phyloP scores from a whole-genome alignment of 2,797 vertebrate species.

The Masticophis lateralis region DNA sequence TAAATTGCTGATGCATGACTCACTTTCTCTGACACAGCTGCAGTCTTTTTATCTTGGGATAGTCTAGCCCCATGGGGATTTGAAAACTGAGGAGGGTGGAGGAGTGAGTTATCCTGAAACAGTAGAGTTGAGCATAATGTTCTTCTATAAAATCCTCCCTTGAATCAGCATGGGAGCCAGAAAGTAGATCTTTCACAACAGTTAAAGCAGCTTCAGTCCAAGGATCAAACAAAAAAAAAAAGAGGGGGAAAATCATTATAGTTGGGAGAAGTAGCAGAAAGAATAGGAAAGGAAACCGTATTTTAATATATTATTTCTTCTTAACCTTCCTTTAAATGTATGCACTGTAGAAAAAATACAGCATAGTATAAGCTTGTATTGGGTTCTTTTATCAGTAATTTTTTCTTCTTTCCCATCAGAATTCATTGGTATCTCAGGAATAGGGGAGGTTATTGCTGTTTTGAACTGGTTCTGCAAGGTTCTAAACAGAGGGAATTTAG shows the following conservation, averaged over 20 bases:
- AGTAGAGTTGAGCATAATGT: constrained; percentile 15
- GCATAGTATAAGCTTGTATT: background rate
- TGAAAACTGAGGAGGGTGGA: constrained; percentile 25
- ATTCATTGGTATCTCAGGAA: background rate
- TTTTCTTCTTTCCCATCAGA: background rate
- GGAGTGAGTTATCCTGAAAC: background rate
- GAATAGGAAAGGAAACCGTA: background rate
- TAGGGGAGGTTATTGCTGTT: background rate
- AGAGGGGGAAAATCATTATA: accelerated
- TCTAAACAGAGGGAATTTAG: background rate
- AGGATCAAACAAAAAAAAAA: background rate
- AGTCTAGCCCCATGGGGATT: constrained; percentile 54
- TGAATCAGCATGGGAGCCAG: background rate
- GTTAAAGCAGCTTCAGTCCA: background rate
- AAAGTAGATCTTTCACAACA: background rate
- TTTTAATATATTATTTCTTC: background rate
- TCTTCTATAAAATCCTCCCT: constrained; percentile 1
- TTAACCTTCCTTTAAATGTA: background rate
- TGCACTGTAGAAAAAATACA: background rate
- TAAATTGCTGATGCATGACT: constrained; percentile 74
- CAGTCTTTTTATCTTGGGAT: constrained; percentile 66
- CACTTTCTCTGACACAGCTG: constrained; percentile 70
- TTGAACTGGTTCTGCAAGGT: no score
- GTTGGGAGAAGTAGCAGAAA: background rate
- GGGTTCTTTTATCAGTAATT: background rate